phyloP scores from a whole-genome alignment of 2,797 vertebrate species.

The Parambassis ranga region DNA sequence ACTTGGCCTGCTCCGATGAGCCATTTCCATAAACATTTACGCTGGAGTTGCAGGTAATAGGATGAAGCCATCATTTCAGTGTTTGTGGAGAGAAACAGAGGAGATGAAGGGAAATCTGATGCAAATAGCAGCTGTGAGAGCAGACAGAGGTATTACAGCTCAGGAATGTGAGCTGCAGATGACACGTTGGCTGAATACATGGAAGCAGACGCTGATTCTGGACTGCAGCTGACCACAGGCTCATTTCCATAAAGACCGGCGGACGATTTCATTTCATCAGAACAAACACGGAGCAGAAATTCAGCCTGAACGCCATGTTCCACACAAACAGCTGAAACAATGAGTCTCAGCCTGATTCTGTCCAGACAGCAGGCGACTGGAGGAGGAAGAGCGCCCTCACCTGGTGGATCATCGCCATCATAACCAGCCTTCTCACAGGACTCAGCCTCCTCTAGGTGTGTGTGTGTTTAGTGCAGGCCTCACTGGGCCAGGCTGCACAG shows the following conservation, averaged over 20 bases:
- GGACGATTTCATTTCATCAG: not conserved
- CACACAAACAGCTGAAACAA: not conserved
- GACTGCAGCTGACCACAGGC: not conserved
- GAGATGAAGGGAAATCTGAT: conserved; percentile 32
- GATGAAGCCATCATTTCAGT: conserved; percentile 25
- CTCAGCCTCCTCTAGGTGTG: no score
- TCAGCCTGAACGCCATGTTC: not conserved
- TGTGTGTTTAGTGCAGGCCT: no score
- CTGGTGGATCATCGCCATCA: conserved; percentile 8
- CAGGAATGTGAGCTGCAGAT: conserved; percentile 19
- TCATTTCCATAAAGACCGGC: not conserved
- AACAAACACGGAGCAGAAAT: not conserved
- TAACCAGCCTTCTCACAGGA: not conserved
- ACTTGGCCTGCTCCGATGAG: conserved; percentile 53
- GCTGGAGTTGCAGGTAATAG: conserved; percentile 39
- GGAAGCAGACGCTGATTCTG: not conserved
- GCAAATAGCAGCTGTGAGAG: conserved; percentile 28
- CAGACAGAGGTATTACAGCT: conserved; percentile 1
- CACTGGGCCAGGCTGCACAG: no score
- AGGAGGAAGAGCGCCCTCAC: conserved; percentile 51
- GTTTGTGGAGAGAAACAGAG: conserved; percentile 48
- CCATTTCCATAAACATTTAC: conserved; percentile 69
- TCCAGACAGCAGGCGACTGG: not conserved
- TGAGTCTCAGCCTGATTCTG: not conserved
- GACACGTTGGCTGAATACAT: not conserved